A percentile compares a stretch with the other conserved stretches of the same genome.
These are phyloP conservation scores for Leptopterna dolabrata DNA, from an alignment of 2,888 invertebrate species.

Conservation along the genomic window DNA sequence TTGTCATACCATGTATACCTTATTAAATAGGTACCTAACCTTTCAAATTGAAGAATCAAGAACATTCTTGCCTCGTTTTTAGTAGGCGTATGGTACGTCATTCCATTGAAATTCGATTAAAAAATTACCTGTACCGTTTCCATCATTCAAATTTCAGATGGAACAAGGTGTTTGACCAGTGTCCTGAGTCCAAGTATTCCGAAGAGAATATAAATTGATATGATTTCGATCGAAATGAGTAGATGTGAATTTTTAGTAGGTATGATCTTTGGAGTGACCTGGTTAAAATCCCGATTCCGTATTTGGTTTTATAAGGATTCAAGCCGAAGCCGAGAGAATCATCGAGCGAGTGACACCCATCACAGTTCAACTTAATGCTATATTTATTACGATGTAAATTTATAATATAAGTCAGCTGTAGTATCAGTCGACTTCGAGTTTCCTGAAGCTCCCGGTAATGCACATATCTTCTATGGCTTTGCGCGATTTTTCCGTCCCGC, in stretches of 20 bases:
- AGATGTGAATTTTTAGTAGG: neutral
- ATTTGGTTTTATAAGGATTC: neutral
- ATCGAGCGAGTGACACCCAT: neutral
- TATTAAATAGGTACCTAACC: too few species aligned
- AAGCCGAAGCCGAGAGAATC: neutral
- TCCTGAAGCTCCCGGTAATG: constrained; percentile 63
- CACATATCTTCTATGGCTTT: constrained; percentile 31
- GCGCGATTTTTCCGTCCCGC: neutral
- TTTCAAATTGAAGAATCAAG: too few species aligned
- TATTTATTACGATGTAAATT: neutral
- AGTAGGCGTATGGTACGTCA: too few species aligned
- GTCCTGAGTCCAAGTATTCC: too few species aligned
- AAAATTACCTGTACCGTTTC: too few species aligned
- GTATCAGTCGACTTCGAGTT: constrained; percentile 63
- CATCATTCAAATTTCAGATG: too few species aligned
- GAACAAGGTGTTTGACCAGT: too few species aligned
- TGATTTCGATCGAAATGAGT: neutral
- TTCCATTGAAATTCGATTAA: too few species aligned
- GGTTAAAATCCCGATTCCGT: neutral
- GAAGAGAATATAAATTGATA: neutral
- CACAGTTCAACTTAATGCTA: neutral
- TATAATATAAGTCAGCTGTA: neutral
- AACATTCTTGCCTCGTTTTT: too few species aligned
- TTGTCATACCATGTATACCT: too few species aligned
- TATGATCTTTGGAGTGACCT: neutral